These are phyloP conservation scores for Eristalis pertinax DNA, from an alignment of 2,888 invertebrate genomes.

Conservation along the genomic window DNA sequence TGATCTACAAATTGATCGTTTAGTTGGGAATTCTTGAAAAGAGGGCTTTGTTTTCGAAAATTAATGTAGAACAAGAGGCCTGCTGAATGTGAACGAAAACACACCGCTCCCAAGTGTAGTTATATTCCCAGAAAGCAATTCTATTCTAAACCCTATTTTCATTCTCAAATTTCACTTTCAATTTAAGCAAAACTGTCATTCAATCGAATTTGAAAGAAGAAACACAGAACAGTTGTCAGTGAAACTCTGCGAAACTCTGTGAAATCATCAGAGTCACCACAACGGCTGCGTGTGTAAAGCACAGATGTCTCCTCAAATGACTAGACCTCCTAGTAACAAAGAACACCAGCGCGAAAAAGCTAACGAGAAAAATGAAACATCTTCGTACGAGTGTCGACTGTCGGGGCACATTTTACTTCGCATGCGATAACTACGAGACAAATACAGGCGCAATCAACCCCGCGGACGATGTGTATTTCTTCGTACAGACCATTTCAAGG, in stretches of 20 bases:
- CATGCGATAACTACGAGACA: slow-evolving; percentile 25
- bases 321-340: slow-evolving; percentile 67
- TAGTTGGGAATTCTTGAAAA: too few species aligned
- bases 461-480: background rate
- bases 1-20: too few species aligned
- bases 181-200: background rate
- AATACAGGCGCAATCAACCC: slow-evolving; percentile 48
- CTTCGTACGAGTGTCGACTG: slow-evolving; percentile 3
- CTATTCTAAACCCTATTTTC: background rate
- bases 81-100: too few species aligned
- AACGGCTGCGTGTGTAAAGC: slow-evolving; percentile 74
- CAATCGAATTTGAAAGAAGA: background rate
- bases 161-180: background rate
- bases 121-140: too few species aligned
- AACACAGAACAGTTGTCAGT: slow-evolving; percentile 4
- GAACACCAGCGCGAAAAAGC: slow-evolving; percentile 1
- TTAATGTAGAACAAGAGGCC: too few species aligned
- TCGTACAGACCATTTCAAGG: background rate
- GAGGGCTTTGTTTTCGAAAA: too few species aligned
- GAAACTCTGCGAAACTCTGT: background rate
- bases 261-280: slow-evolving; percentile 20
- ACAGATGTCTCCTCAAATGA: slow-evolving; percentile 77
- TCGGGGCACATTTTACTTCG: slow-evolving; percentile 28
- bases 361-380: slow-evolving; percentile 56
- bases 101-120: too few species aligned